Conservation (phyloP, 92 coral and sea anemone species). For the Paramuricea clavata region DNA sequence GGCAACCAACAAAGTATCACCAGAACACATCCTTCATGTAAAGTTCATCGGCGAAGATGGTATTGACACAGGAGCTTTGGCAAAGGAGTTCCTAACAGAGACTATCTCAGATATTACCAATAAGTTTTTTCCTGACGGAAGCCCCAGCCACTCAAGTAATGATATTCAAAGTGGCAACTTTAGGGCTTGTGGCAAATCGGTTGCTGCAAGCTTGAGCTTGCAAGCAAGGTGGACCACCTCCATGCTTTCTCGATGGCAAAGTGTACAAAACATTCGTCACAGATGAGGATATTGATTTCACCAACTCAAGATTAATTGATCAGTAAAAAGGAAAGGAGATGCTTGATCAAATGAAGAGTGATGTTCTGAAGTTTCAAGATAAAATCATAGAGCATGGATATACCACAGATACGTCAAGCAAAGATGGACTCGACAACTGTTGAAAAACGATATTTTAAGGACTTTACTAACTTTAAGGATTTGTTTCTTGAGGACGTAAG, state of each 20-base stretch:
- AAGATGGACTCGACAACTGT: constrained; percentile 45
- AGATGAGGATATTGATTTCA: constrained; percentile 16
- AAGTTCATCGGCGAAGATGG: constrained; percentile 73
- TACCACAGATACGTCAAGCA: neutral
- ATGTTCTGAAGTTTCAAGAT: constrained; percentile 5
- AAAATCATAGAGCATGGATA: constrained; percentile 20
- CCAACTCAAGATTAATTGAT: neutral
- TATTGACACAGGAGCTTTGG: constrained; percentile 74
- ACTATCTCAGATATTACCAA: constrained; percentile 49
- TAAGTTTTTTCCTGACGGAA: constrained; percentile 66
- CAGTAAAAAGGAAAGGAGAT: constrained; percentile 2
- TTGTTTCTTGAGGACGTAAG: no score
- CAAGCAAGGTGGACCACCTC: constrained; percentile 22
- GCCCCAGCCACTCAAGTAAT: constrained; percentile 66
- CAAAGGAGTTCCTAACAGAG: constrained; percentile 68
- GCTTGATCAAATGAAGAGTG: constrained; percentile 6
- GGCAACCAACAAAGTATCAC: constrained; percentile 59
- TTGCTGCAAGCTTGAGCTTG: constrained; percentile 7
- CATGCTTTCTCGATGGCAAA: constrained; percentile 26
- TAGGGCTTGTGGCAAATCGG: constrained; percentile 18
- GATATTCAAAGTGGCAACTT: constrained; percentile 71
- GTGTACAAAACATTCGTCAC: constrained; percentile 26
- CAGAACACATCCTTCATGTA: constrained; percentile 58
- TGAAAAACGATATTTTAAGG: no score
- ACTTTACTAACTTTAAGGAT: no score